Evolutionary conservation across 53 echinoderm and acorn worm species (phyloP), one percentile per base, ranked within the genome.

Genomic region (Antedon mediterranea): DNA sequence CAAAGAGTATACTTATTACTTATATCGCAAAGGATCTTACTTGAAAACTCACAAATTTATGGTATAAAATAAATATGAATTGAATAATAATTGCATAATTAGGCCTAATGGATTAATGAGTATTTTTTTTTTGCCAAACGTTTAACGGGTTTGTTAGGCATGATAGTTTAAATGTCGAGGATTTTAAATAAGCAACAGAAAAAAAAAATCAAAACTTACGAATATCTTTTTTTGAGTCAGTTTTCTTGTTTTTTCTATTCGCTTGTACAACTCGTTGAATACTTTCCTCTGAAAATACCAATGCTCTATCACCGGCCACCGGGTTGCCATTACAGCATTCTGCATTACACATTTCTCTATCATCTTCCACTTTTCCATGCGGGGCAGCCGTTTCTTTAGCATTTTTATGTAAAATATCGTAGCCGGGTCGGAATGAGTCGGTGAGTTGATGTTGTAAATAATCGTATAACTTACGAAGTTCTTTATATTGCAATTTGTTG

Each of bases 361-460:
- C 57, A 18, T 18, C 57, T 3, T 57, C 23, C 7, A 18, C 23
- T 41, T 13, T 41, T 15, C 57, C 11, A 23, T 57, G 57, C 23
- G 23, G 1, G 57, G 57, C 23, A 18, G 57, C 23, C 57, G 57
- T 57, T 57, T 57, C 57, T 18, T 8, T 18, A 23, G 11, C 8
- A 1, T 18, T 23, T 57, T 57, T 57, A 26, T 8, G 57, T 11
- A 13, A 26, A 11, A 15, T 57, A 2, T 57, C 11, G 32, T 71
- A 76, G 15, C 87, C 84, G 6, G 80, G 80, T 72, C 83, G 71
- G 29, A 43, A 87, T 0, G 87, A 79, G 43, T 83, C 74, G 15
- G 44, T 75, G 34, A 87, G 77, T 30, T 87, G 87, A 3, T 71
- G 31, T 0, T 79, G 28, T 44, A 72, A 80, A 4, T 79, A 28